Evolutionary conservation across 1,140 invertebrate species (phyloP).

Genomic region (Drosophila littoralis): DNA sequence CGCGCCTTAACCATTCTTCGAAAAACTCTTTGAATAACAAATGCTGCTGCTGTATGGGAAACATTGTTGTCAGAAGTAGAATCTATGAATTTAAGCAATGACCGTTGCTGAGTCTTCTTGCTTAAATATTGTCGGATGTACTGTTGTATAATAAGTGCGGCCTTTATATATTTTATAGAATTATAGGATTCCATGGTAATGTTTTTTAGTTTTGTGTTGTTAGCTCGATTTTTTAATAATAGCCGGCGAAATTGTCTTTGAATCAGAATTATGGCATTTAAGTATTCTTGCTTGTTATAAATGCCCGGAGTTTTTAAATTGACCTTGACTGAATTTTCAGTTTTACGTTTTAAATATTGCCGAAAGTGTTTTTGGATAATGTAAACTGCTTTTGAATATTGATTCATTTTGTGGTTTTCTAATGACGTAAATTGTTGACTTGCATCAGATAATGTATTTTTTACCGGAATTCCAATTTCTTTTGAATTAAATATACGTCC

Average conservation of each 20-base stretch:
- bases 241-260: constrained; percentile 57
- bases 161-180: constrained; percentile 47
- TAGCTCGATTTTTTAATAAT: constrained; percentile 40
- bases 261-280: constrained; percentile 59
- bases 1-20: constrained; percentile 47
- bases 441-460: not conserved
- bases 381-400: constrained; percentile 51
- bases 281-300: constrained; percentile 44
- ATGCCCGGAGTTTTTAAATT: not conserved
- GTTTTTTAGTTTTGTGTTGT: constrained; percentile 9
- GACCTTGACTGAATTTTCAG: not conserved
- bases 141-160: constrained; percentile 58
- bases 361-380: constrained; percentile 62
- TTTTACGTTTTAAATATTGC: constrained; percentile 51
- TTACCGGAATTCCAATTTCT: not conserved
- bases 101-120: constrained; percentile 19
- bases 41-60: constrained; percentile 59
- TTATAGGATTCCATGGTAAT: constrained; percentile 12
- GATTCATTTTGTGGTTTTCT: not conserved
- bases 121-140: constrained; percentile 54
- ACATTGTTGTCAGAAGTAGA: constrained; percentile 22
- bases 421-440: not conserved
- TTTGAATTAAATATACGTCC: constrained; percentile 45
- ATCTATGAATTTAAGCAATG: not conserved
- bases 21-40: constrained; percentile 73